These are phyloP conservation scores for Condylura cristata DNA, from an alignment of 2,113 vertebrate species.

Conservation along the genomic window DNA sequence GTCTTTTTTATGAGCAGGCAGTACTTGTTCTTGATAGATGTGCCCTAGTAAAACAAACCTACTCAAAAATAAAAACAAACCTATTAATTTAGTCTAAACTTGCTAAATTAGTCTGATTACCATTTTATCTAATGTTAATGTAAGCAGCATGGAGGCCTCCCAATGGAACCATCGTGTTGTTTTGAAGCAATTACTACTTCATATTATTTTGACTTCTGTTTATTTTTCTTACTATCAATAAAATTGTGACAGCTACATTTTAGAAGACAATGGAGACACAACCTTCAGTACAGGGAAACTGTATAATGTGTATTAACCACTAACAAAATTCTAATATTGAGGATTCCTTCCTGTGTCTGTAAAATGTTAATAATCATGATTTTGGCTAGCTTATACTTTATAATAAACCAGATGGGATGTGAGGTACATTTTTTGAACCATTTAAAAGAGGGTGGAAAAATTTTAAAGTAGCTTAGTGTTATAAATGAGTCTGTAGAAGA, in stretches of 20 bases:
- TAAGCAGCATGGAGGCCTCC: not conserved
- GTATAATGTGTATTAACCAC: not conserved
- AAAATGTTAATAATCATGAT: slow-evolving; percentile 34
- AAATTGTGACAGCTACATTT: not conserved
- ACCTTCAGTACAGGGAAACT: not conserved
- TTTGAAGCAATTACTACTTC: not conserved
- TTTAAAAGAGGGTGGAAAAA: not conserved
- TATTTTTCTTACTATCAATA: not conserved
- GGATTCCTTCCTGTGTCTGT: not conserved
- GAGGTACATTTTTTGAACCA: slow-evolving; percentile 38
- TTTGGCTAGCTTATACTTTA: slow-evolving; percentile 44
- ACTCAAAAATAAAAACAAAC: not conserved
- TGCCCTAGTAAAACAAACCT: not conserved
- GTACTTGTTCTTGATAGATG: not conserved
- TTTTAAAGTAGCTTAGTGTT: slow-evolving; percentile 49
- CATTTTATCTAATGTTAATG: not conserved
- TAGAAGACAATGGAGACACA: not conserved
- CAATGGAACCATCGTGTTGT: not conserved
- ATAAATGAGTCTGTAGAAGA: slow-evolving; percentile 49
- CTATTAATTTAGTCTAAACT: no score
- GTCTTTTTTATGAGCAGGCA: not conserved
- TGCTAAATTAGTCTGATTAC: not conserved
- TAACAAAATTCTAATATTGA: not conserved
- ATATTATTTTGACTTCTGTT: not conserved
- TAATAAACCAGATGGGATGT: slow-evolving; percentile 10